Conservation (phyloP, 1,140 invertebrate species). For the Camponotus pennsylvanicus region DNA sequence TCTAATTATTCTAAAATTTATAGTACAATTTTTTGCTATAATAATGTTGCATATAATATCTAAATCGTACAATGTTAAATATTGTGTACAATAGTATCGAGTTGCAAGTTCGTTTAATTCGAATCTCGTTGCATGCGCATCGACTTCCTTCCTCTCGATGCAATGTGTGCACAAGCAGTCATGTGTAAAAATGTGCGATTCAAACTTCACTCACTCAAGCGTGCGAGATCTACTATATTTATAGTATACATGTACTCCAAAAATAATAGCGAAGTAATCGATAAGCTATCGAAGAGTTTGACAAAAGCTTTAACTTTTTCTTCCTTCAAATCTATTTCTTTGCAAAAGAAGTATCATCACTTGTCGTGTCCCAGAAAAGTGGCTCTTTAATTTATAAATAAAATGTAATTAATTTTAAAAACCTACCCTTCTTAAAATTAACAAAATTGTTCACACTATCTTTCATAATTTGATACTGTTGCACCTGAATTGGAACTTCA, state of each 20-base stretch:
- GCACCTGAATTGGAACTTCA: not conserved
- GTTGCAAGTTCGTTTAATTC: not conserved
- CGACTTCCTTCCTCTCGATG: slow-evolving; percentile 30
- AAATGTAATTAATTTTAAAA: not conserved
- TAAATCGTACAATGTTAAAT: slow-evolving; percentile 4
- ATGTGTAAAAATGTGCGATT: slow-evolving; percentile 5
- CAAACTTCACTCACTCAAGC: slow-evolving; percentile 23
- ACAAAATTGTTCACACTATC: not conserved
- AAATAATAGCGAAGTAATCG: not conserved
- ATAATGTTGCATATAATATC: not conserved
- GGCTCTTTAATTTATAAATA: not conserved
- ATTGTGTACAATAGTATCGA: not conserved
- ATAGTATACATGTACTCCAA: not conserved
- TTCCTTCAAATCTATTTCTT: not conserved
- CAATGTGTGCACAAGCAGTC: not conserved
- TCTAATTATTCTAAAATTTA: not conserved
- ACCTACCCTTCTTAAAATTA: not conserved
- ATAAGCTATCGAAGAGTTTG: not conserved
- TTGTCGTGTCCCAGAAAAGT: not conserved
- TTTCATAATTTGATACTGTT: slow-evolving; percentile 7
- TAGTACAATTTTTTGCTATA: not conserved
- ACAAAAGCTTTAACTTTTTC: not conserved
- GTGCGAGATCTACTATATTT: not conserved
- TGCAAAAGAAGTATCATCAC: not conserved
- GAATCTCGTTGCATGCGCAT: not conserved